A percentile compares a stretch with the other conserved stretches of the same genome.
These are phyloP conservation scores for Styela clava DNA, from an alignment of 23 tunicate species.

Conservation along the genomic window DNA sequence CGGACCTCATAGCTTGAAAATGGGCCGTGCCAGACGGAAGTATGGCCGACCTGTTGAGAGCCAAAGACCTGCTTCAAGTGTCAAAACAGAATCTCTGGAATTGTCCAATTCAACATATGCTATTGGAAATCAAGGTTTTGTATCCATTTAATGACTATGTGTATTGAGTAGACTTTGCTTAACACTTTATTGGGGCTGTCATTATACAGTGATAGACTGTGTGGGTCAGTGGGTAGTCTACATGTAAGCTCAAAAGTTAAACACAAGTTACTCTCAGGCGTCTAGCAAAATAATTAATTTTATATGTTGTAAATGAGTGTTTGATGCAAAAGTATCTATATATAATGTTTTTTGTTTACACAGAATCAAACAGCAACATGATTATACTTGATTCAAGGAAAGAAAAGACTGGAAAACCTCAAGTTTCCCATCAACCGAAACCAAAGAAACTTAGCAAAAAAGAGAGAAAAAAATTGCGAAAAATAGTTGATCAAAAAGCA, in stretches of 20 bases:
- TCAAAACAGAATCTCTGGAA: background rate
- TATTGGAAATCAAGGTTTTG: background rate
- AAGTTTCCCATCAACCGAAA: background rate
- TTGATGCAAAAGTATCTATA: too few relatives aligned
- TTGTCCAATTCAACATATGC: background rate
- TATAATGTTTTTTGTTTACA: too few relatives aligned
- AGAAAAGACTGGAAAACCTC: background rate
- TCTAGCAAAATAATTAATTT: too few relatives aligned
- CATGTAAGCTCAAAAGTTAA: too few relatives aligned
- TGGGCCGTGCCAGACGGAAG: background rate
- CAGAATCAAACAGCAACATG: slow-evolving; percentile 24
- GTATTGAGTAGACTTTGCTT: too few relatives aligned
- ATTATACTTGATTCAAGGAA: background rate
- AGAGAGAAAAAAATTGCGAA: slow-evolving; percentile 62
- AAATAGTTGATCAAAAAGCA: slow-evolving; percentile 56
- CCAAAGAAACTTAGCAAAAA: slow-evolving; percentile 73
- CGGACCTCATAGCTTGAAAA: too few relatives aligned
- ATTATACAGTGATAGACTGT: too few relatives aligned
- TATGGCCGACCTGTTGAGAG: background rate
- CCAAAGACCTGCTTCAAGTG: background rate
- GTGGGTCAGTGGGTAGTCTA: too few relatives aligned
- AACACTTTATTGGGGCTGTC: too few relatives aligned
- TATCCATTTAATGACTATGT: too few relatives aligned
- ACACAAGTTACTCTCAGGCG: too few relatives aligned
- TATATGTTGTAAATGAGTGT: too few relatives aligned